Evolutionary conservation across 2,888 invertebrate genomes (phyloP).

Genomic region (Apodemia mormo): DNA sequence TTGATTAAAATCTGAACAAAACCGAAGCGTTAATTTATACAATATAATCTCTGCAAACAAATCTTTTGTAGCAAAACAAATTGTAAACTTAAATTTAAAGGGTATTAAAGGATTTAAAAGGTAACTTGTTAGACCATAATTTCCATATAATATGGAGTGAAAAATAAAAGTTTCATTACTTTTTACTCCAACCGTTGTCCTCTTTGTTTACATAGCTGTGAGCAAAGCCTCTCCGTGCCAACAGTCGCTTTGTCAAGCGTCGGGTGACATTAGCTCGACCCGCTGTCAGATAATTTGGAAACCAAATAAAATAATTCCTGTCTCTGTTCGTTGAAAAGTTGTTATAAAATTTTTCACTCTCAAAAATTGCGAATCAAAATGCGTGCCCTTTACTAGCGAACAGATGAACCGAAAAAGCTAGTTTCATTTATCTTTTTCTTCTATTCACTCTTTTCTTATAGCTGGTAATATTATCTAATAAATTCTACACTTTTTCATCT

Average conservation of each 20-base stretch:
- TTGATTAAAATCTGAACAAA: background rate
- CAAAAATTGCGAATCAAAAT: constrained; percentile 32
- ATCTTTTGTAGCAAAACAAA: background rate
- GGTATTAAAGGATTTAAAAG: constrained; percentile 1
- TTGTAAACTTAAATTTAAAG: background rate
- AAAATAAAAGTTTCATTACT: constrained; percentile 64
- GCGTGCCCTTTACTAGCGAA: constrained; percentile 21
- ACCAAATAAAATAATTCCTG: constrained; percentile 66
- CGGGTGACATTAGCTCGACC: constrained; percentile 74
- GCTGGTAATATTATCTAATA: no score
- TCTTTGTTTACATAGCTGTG: constrained; percentile 70
- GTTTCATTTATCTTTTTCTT: background rate
- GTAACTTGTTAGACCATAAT: background rate
- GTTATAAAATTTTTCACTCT: constrained; percentile 20
- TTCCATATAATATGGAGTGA: constrained; percentile 41
- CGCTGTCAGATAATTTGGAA: constrained; percentile 72
- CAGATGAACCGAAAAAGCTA: background rate
- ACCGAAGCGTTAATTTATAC: background rate
- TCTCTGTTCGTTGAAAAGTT: constrained; percentile 41
- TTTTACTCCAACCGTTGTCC: constrained; percentile 62
- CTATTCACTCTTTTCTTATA: no score
- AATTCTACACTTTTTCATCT: no score
- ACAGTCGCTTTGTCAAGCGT: constrained; percentile 78
- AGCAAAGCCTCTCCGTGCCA: constrained; percentile 76
- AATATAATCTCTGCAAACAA: background rate